Conservation (phyloP, 1,140 invertebrate species). For the Pissodes strobi region DNA sequence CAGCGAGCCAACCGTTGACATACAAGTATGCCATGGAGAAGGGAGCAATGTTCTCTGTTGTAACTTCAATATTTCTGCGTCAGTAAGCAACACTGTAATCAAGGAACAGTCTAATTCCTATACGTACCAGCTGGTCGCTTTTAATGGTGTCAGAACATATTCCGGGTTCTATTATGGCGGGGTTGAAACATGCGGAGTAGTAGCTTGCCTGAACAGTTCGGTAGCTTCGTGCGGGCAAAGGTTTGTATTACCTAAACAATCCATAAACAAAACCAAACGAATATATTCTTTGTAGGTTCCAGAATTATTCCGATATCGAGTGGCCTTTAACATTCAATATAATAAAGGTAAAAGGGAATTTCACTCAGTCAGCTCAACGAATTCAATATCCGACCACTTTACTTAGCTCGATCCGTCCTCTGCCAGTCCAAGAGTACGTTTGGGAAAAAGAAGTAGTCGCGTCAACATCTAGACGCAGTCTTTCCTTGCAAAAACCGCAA, state of each 20-base stretch:
- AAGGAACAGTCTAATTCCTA: conserved; percentile 23
- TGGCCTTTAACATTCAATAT: conserved; percentile 40
- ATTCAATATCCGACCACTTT: conserved; percentile 41
- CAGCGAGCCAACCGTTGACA: background rate
- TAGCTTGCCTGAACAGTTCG: conserved; percentile 57
- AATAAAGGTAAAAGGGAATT: conserved; percentile 34
- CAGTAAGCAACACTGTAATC: conserved; percentile 24
- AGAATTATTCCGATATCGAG: conserved; percentile 34
- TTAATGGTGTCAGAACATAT: conserved; percentile 57
- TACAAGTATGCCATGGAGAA: conserved; percentile 30
- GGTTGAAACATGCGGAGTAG: conserved; percentile 58
- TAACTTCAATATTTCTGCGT: conserved; percentile 26
- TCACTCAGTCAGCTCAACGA: conserved; percentile 18
- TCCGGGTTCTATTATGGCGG: conserved; percentile 53
- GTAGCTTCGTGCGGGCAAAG: conserved; percentile 54
- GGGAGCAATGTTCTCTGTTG: conserved; percentile 26
- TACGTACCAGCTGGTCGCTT: conserved; percentile 56
- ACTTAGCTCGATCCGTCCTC: conserved; percentile 37
- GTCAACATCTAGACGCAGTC: conserved; percentile 12
- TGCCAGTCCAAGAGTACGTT: conserved; percentile 17
- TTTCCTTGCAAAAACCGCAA: conserved; percentile 29
- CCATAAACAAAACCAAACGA: background rate
- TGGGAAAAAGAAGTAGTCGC: conserved; percentile 25
- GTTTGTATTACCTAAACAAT: conserved; percentile 43
- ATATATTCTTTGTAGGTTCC: conserved; percentile 31